A percentile compares a stretch with the other conserved stretches of the same genome.
These are phyloP conservation scores for Glyphotaelius pellucidus DNA, from an alignment of 2,888 invertebrate genomes.

Conservation along the genomic window DNA sequence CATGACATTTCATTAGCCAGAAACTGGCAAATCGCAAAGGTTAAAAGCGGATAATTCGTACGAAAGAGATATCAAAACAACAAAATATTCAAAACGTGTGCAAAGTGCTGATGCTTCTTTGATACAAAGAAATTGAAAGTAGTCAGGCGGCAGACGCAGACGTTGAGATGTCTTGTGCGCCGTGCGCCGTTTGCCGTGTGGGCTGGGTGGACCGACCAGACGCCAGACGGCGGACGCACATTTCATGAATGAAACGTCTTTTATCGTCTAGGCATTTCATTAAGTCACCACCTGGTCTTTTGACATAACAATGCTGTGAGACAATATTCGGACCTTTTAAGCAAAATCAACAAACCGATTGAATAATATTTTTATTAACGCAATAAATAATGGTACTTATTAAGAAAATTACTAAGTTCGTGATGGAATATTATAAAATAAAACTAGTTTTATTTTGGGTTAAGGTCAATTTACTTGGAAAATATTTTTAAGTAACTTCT, in stretches of 20 bases:
- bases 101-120: background rate
- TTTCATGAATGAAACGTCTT: background rate
- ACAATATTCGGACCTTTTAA: background rate
- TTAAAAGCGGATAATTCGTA: background rate
- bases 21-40: background rate
- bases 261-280: background rate
- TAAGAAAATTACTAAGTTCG: background rate
- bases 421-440: background rate
- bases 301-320: background rate
- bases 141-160: background rate
- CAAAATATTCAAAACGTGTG: background rate
- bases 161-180: no score
- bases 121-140: background rate
- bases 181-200: no score
- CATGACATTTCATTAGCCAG: background rate
- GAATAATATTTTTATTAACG: background rate
- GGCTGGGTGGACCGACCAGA: background rate
- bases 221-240: background rate
- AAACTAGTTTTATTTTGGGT: background rate
- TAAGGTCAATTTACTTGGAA: background rate
- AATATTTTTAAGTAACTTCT: background rate
- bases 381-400: background rate
- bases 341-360: background rate
- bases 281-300: background rate
- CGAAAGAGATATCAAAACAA: background rate